Evolutionary conservation across 2,113 vertebrate genomes (phyloP).

Genomic region (Arenaria interpres): DNA sequence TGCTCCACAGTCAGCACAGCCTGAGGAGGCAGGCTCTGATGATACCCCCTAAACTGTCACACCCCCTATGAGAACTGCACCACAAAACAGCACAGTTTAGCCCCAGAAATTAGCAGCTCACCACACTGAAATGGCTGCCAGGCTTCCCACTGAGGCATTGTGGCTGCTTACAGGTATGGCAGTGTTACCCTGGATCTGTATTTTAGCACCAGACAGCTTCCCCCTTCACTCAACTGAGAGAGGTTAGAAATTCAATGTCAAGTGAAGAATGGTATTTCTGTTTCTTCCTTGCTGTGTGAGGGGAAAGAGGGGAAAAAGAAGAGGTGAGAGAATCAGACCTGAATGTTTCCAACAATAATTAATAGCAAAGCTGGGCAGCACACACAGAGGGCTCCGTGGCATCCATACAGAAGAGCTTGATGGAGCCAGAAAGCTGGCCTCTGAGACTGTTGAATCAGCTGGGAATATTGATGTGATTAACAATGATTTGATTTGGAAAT

Average conservation of each 20-base stretch:
- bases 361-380: neutral
- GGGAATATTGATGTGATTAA: constrained; percentile 21
- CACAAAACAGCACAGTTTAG: neutral
- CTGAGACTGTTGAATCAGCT: neutral
- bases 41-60: neutral
- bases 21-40: neutral
- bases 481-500: constrained; percentile 58
- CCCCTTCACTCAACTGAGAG: neutral
- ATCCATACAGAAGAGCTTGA: neutral
- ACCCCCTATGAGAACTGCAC: neutral
- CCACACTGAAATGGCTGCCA: neutral
- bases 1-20: neutral
- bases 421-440: neutral
- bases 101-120: neutral
- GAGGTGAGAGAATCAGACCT: neutral
- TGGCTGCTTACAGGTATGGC: neutral
- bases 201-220: neutral
- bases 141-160: accelerated
- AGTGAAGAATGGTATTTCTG: neutral
- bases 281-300: neutral
- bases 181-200: neutral
- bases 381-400: neutral
- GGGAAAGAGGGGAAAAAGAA: neutral
- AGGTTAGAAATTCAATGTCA: neutral
- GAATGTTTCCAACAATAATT: neutral